These are phyloP conservation scores for Trisateles emortualis DNA, from an alignment of 2,888 invertebrate species.

Conservation along the genomic window DNA sequence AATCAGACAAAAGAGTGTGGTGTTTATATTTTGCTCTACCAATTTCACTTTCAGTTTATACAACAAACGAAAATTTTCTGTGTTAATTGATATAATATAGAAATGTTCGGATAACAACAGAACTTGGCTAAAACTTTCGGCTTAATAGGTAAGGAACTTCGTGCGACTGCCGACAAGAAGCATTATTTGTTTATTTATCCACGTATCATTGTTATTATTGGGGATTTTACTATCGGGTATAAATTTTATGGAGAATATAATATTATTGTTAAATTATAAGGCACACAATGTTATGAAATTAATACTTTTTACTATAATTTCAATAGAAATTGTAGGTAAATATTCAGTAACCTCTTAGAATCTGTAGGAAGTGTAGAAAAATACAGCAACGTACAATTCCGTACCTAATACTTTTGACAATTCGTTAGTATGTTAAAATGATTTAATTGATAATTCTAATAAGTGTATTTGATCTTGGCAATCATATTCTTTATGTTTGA, in stretches of 20 bases:
- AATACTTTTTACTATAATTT: too few relatives aligned
- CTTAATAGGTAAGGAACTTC: slow-evolving; percentile 6
- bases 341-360: too few relatives aligned
- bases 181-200: slow-evolving; percentile 30
- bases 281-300: too few relatives aligned
- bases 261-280: not conserved
- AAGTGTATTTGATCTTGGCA: too few relatives aligned
- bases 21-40: slow-evolving; percentile 9
- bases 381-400: too few relatives aligned
- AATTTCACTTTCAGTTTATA: not conserved
- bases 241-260: not conserved
- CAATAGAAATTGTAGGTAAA: too few relatives aligned
- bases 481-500: too few relatives aligned
- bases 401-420: too few relatives aligned
- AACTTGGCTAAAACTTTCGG: not conserved
- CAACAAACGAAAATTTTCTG: not conserved
- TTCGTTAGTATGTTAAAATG: too few relatives aligned
- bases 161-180: slow-evolving; percentile 18
- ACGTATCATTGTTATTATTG: slow-evolving; percentile 14
- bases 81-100: not conserved
- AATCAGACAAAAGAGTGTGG: slow-evolving; percentile 1
- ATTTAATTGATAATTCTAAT: too few relatives aligned
- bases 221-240: not conserved
- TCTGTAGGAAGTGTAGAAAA: too few relatives aligned
- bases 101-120: not conserved